Conservation (phyloP, 1,140 invertebrate genomes). For the Maniola jurtina region DNA sequence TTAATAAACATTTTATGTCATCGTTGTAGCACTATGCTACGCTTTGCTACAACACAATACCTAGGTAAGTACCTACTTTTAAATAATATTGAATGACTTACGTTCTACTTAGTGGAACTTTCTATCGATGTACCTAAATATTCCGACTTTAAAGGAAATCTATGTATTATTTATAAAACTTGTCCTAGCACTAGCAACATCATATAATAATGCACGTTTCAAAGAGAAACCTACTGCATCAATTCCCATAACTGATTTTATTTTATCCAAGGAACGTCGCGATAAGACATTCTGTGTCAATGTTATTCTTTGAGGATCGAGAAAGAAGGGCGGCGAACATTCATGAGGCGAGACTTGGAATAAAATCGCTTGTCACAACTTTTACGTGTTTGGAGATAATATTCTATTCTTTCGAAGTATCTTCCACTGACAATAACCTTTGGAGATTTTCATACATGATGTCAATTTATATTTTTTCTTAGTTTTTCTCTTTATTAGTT, state of each 20-base stretch:
- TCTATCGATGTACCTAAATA: no score
- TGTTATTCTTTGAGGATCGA: conserved; percentile 34
- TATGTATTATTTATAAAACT: not conserved
- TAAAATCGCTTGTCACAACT: conserved; percentile 42
- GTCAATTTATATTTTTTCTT: not conserved
- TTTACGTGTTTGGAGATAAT: conserved; percentile 40
- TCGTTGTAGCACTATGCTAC: no score
- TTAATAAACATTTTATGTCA: no score
- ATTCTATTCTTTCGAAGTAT: conserved; percentile 43
- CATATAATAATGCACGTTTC: not conserved
- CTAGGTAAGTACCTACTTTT: no score
- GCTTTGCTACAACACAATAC: no score
- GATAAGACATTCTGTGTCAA: conserved; percentile 37
- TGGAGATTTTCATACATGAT: not conserved
- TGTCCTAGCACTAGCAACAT: not conserved
- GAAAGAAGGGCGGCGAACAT: conserved; percentile 35
- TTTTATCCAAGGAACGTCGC: conserved; percentile 23
- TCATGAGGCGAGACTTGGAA: conserved; percentile 37
- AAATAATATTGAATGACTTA: no score
- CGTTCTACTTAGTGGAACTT: no score
- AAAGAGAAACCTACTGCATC: not conserved
- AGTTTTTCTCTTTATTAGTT: not conserved
- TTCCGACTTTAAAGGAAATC: not conserved
- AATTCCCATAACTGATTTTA: conserved; percentile 18
- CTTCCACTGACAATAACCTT: conserved; percentile 37